Conservation (phyloP, 2,797 vertebrate species). For the Babyrousa celebensis region DNA sequence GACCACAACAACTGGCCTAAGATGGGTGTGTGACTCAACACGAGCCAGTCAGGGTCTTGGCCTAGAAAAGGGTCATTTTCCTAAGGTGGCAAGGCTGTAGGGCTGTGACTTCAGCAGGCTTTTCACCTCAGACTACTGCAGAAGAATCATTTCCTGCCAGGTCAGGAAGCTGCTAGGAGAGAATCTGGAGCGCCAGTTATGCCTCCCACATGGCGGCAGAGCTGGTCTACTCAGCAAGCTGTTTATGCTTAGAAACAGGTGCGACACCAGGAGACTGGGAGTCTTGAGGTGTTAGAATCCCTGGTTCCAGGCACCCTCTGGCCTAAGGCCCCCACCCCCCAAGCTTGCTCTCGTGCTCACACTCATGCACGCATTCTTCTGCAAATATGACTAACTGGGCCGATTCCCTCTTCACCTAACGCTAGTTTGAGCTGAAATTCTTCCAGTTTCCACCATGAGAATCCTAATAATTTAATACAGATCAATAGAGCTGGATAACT, state of each 20-base stretch:
- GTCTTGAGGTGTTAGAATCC: background rate
- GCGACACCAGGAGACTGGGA: background rate
- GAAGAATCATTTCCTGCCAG: background rate
- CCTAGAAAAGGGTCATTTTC: background rate
- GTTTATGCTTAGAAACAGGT: background rate
- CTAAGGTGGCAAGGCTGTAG: background rate
- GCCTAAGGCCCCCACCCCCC: background rate
- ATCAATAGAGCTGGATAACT: background rate
- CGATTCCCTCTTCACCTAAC: background rate
- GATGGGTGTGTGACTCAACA: background rate
- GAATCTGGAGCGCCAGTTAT: background rate
- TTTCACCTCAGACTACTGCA: background rate
- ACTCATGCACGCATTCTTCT: background rate
- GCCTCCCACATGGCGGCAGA: background rate
- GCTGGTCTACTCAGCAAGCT: background rate
- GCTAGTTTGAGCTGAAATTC: background rate
- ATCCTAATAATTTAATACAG: background rate
- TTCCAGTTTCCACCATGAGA: background rate
- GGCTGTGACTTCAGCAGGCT: background rate
- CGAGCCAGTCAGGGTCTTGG: background rate
- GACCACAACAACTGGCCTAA: background rate
- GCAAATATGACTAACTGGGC: background rate
- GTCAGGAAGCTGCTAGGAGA: background rate
- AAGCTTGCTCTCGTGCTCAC: no score
- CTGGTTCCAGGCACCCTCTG: background rate